A percentile compares a stretch with the other conserved stretches of the same genome.
Evolutionary conservation across 2,113 vertebrate species (phyloP).

Genomic region (Syrrhaptes paradoxus): DNA sequence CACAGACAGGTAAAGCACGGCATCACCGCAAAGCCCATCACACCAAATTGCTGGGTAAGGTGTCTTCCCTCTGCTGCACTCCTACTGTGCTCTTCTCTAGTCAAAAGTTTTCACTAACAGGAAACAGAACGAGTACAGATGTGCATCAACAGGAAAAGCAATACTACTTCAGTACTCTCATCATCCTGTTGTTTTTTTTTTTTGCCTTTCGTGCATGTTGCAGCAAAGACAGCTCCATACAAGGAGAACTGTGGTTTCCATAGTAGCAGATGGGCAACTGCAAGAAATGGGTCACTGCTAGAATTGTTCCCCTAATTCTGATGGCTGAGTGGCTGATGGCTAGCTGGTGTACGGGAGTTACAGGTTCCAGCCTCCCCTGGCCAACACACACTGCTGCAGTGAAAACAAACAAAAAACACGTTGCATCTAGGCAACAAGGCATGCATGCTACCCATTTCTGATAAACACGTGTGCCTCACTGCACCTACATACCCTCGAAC

Average conservation of each 20-base stretch:
- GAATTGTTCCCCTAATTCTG: conserved; percentile 48
- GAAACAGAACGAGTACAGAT: neutral
- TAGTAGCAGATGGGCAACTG: conserved; percentile 70
- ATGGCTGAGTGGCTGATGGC: conserved; percentile 40
- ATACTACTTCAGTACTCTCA: neutral
- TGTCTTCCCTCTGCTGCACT: neutral
- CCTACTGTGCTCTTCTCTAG: neutral
- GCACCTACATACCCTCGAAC: neutral
- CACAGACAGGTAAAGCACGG: neutral
- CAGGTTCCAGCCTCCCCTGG: neutral
- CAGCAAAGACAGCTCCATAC: neutral
- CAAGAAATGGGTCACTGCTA: conserved; percentile 65
- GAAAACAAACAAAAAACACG: neutral
- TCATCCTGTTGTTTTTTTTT: neutral
- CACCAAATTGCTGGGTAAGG: fast-evolving
- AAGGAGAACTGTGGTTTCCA: conserved; percentile 60
- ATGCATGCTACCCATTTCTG: neutral
- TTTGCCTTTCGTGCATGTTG: neutral
- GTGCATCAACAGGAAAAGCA: neutral
- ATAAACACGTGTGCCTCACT: fast-evolving
- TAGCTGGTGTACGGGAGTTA: neutral
- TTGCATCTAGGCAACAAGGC: neutral
- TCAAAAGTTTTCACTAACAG: neutral
- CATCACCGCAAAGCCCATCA: neutral
- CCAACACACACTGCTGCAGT: neutral